Conservation (phyloP, 2,888 invertebrate species). For the Eustalomyia histrio region DNA sequence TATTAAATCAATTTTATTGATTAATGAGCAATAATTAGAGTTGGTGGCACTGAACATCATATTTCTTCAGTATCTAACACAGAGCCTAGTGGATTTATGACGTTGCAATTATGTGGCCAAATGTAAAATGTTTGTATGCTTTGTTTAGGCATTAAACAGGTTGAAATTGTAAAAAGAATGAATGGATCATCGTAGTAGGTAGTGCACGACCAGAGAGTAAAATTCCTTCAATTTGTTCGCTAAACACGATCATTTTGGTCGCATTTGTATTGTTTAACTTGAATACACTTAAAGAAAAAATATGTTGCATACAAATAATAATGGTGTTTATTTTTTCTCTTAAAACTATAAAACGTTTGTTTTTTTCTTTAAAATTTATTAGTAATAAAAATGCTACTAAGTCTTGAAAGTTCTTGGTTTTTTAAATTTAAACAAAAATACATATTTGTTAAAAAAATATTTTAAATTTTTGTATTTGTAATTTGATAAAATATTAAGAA, state of each 20-base stretch:
- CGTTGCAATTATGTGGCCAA: conserved; percentile 27
- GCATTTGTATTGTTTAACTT: not conserved
- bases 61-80: conserved; percentile 77
- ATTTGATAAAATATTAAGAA: too few species aligned
- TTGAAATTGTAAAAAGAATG: conserved; percentile 19
- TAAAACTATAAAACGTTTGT: too few species aligned
- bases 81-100: conserved; percentile 34
- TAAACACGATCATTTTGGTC: conserved; percentile 4
- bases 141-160: conserved; percentile 24
- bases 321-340: too few species aligned
- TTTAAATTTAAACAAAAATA: too few species aligned
- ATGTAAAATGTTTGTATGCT: not conserved
- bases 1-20: conserved; percentile 78
- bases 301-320: not conserved
- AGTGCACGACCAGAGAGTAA: conserved; percentile 15
- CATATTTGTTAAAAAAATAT: too few species aligned
- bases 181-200: conserved; percentile 9
- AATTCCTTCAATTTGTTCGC: not conserved
- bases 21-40: conserved; percentile 80
- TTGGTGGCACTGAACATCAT: conserved; percentile 77
- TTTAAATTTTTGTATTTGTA: too few species aligned
- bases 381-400: too few species aligned
- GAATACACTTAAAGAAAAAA: conserved; percentile 2
- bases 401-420: too few species aligned
- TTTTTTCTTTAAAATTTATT: not conserved